Base-by-base conservation (phyloP, 2,113 vertebrate species). In the Tragelaphus buxtoni region DNA sequence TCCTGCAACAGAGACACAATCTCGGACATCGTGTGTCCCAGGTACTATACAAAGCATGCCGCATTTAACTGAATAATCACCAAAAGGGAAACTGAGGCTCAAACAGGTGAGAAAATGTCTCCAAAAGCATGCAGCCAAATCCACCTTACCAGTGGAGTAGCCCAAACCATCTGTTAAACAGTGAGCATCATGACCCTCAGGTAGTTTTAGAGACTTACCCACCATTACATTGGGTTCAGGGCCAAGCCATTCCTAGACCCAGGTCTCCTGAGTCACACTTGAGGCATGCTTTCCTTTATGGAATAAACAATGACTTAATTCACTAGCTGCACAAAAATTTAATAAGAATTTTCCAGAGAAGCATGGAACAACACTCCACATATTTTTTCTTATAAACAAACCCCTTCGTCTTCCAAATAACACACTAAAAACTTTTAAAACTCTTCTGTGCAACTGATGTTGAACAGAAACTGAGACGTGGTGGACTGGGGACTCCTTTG, bases 271-370 rank as follows among this genome's bases (percentile, higher is more conserved):
- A 91, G 86, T 84, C 56, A 79, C 3, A 5, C 7, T 49, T 9
- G 3, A 92, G 63, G 47, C 58, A n/a, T 26, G 53, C 58, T 84
- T 91, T 87, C 82, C 82, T 89, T 88, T 58, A 61, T 7, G 47
- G 81, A 92, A 91, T 74, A 96, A 97, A 96, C 96, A 93, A 82
- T n/a, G 93, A 91, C 56, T 94, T 96, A 55, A 95, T 97, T 97
- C 86, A 97, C 87, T 86, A 93, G 82, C 95, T 60, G 58, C 89
- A 83, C 55, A 13, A 79, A 86, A 93, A 42, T 91, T 97, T 94
- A 97, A 97, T n/a, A 79, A 96, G 95, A 82, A 87, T 77, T 83
- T 97, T 94, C 72, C 74, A 93, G 60, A 74, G 61, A 91, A 88
- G 45, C 32, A 20, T 55, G 42, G 39, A 93, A 86, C 7, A 10